Base-by-base conservation (phyloP, 2,113 vertebrate genomes). In the Pelecanus crispus region DNA sequence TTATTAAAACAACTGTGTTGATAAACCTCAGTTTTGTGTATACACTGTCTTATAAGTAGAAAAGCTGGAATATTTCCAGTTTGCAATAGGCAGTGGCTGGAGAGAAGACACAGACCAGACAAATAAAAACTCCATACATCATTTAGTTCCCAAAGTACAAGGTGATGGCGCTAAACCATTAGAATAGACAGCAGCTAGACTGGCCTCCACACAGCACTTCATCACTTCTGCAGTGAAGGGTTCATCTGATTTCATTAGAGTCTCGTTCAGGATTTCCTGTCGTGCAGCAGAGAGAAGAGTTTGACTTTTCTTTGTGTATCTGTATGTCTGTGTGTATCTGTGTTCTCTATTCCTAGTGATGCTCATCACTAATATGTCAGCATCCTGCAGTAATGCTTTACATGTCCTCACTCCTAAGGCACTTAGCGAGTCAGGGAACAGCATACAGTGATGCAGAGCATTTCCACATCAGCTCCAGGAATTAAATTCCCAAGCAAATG, bases 81-180 rank as follows among this genome's bases (percentile, higher is more conserved):
- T 45, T 86, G 44, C 44, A 82, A 63, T 10, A 82, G 62, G 26
- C 55, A 92, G 38, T 87, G 61, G 11, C 18, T 82, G 70, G 21
- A 87, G 55, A 70, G 22, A 75, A 88, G 62, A 65, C 36, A 38
- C 2, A 40, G 66, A 59, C 44, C 13, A 56, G 70, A 40, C 36
- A 77, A 87, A 78, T 68, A 93, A 85, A 94, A 88, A n/a, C 85
- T 92, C 71, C 34, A 88, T 73, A 80, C 15, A 80, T 95, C 74
- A 85, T 80, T 93, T 56, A 80, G 53, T 65, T 90, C 40, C 82
- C 36, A 31, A 84, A 83, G 86, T 61, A 91, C 68, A 70, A 75
- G 58, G 74, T 72, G 53, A 56, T 14, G 80, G 74, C 68, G 74
- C 49, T 83, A 62, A 95, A 92, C 45, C 72, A 78, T 78, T 86